These are phyloP conservation scores for Portunus trituberculatus DNA, from an alignment of 1,140 invertebrate species.

Conservation along the genomic window DNA sequence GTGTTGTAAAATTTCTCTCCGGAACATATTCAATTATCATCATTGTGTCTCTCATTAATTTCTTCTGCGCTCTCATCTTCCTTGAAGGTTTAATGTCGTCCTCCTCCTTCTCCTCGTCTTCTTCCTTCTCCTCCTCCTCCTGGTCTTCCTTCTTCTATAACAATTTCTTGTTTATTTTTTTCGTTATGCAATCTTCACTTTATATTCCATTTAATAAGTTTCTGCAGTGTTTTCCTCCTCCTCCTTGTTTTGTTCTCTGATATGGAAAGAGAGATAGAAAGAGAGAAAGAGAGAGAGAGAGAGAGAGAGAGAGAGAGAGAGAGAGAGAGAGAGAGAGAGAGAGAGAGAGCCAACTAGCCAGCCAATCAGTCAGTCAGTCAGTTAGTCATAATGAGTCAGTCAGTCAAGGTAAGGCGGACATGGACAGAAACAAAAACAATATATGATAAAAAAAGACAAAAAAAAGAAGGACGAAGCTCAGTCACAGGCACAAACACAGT, in stretches of 20 bases:
- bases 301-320: slow-evolving; percentile 64
- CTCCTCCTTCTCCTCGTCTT: too few relatives aligned
- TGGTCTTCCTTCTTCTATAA: neutral
- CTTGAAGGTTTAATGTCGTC: too few relatives aligned
- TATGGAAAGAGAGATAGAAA: slow-evolving; percentile 39
- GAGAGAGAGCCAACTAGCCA: slow-evolving; percentile 26
- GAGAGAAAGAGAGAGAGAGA: slow-evolving; percentile 48
- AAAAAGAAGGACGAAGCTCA: neutral
- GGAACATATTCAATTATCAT: neutral
- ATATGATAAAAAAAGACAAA: too few relatives aligned
- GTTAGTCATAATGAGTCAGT: too few relatives aligned
- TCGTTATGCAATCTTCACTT: neutral
- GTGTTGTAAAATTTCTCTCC: neutral
- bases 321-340: slow-evolving; percentile 64
- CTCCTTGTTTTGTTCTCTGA: slow-evolving; percentile 8
- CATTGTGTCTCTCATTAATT: neutral
- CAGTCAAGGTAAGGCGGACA: too few relatives aligned
- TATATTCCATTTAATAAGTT: neutral
- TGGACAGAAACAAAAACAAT: too few relatives aligned
- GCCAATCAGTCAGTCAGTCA: neutral
- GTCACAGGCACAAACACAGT: neutral
- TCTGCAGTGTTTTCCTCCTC: neutral
- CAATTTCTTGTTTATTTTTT: neutral
- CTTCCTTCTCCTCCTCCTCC: neutral
- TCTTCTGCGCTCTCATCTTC: neutral